Conservation (phyloP, 2,797 vertebrate species). For the Cynopterus sphinx region DNA sequence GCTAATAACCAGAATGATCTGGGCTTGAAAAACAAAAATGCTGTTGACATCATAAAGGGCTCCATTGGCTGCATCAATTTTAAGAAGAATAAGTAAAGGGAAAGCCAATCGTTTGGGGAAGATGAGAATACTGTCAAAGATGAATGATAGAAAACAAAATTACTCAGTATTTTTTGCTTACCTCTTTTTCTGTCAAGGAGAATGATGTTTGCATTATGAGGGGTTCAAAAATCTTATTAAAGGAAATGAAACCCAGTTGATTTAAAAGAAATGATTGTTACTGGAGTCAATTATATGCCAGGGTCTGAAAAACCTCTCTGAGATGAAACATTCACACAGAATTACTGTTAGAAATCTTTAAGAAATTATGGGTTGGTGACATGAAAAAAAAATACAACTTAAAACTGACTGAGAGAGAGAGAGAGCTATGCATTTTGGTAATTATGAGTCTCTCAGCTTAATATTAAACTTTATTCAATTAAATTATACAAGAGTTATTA, state of each 20-base stretch:
- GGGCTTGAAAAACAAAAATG: neutral
- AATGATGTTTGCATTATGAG: neutral
- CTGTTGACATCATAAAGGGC: neutral
- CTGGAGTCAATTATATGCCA: constrained; percentile 20
- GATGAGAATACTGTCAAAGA: neutral
- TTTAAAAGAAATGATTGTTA: constrained; percentile 36
- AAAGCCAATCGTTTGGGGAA: neutral
- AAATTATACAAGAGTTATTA: neutral
- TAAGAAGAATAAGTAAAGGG: neutral
- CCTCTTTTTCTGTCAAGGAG: constrained; percentile 15
- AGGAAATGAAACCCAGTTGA: constrained; percentile 30
- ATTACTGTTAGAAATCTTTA: neutral
- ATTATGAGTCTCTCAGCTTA: neutral
- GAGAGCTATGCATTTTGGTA: neutral
- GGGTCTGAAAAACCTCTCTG: neutral
- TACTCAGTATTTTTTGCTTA: neutral
- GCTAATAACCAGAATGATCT: neutral
- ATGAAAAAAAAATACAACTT: neutral
- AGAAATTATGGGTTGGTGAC: constrained; percentile 18
- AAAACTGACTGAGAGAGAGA: neutral
- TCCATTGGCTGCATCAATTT: neutral
- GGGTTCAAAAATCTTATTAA: neutral
- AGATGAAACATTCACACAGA: neutral
- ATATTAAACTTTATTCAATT: neutral
- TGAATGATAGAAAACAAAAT: neutral